Percentiles rank a stretch among this genome's conserved stretches.
Conservation (phyloP, 2,888 invertebrate genomes). For the Aromia moschata region DNA sequence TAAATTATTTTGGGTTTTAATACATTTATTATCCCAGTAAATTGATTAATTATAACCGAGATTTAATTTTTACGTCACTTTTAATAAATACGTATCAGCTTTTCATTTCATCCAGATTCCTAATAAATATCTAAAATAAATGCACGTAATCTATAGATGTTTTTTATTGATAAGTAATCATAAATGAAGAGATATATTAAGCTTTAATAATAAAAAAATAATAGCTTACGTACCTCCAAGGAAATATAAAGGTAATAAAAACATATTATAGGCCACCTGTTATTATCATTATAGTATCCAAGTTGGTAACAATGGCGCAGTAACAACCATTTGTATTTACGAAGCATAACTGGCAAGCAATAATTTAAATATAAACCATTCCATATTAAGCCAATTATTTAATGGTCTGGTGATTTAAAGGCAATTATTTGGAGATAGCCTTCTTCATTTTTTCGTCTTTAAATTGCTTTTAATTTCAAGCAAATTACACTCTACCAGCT, state of each 20-base stretch:
- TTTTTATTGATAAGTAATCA: background rate
- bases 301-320: slow-evolving; percentile 26
- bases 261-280: slow-evolving; percentile 1
- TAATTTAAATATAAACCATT: slow-evolving; percentile 40
- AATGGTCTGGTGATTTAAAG: slow-evolving; percentile 42
- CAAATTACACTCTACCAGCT: slow-evolving; percentile 6
- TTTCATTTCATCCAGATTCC: background rate
- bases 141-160: background rate
- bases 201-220: background rate
- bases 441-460: background rate
- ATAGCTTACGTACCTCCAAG: background rate
- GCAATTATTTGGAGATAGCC: slow-evolving; percentile 25
- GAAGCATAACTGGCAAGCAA: slow-evolving; percentile 35
- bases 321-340: slow-evolving; percentile 38
- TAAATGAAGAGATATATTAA: background rate
- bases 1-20: too few relatives aligned
- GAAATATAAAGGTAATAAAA: slow-evolving; percentile 2
- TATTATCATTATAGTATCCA: slow-evolving; percentile 1
- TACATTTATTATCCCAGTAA: too few relatives aligned
- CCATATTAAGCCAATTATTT: slow-evolving; percentile 39
- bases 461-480: background rate
- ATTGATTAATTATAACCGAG: too few relatives aligned
- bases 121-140: background rate
- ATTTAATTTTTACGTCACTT: too few relatives aligned
- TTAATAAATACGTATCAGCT: too few relatives aligned